Evolutionary conservation across 2,797 vertebrate genomes (phyloP).

Genomic region (Takifugu ocellatus): DNA sequence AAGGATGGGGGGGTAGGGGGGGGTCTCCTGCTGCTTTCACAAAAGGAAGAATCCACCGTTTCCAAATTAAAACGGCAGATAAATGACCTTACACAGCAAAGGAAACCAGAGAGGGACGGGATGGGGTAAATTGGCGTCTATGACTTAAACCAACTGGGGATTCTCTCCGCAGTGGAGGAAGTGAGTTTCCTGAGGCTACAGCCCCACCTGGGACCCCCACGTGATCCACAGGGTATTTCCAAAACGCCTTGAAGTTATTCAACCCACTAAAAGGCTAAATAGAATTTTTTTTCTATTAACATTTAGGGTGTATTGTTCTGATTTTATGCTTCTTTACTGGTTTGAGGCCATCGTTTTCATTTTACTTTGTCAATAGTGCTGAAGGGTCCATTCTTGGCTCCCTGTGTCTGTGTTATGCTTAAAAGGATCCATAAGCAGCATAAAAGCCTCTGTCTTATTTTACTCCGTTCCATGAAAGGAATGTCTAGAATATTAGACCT

Average conservation of each 20-base stretch:
- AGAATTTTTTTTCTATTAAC: slow-evolving; percentile 84
- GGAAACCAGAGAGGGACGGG: slow-evolving; percentile 78
- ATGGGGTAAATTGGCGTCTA: slow-evolving; percentile 77
- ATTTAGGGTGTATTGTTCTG: slow-evolving; percentile 73
- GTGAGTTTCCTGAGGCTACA: slow-evolving; percentile 78
- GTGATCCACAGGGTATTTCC: slow-evolving; percentile 74
- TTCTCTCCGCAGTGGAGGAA: slow-evolving; percentile 73
- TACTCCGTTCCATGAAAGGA: no score
- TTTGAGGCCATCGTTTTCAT: slow-evolving; percentile 70
- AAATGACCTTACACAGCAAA: slow-evolving; percentile 79
- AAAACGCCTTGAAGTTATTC: slow-evolving; percentile 84
- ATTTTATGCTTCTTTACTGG: slow-evolving; percentile 63
- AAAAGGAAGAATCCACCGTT: slow-evolving; percentile 73
- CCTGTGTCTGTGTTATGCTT: no score
- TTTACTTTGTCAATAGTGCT: slow-evolving; percentile 65
- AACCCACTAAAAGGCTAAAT: slow-evolving; percentile 82
- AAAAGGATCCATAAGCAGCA: no score
- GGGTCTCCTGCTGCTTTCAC: slow-evolving; percentile 57
- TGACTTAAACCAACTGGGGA: slow-evolving; percentile 80
- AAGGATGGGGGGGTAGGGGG: slow-evolving; percentile 21
- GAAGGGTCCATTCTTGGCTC: slow-evolving; percentile 36
- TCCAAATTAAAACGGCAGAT: slow-evolving; percentile 80
- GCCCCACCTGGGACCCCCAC: slow-evolving; percentile 71
- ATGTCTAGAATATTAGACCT: no score
- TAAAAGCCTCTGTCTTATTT: no score